Base-by-base conservation (phyloP, 1,140 invertebrate species). In the Euschistus heros region DNA sequence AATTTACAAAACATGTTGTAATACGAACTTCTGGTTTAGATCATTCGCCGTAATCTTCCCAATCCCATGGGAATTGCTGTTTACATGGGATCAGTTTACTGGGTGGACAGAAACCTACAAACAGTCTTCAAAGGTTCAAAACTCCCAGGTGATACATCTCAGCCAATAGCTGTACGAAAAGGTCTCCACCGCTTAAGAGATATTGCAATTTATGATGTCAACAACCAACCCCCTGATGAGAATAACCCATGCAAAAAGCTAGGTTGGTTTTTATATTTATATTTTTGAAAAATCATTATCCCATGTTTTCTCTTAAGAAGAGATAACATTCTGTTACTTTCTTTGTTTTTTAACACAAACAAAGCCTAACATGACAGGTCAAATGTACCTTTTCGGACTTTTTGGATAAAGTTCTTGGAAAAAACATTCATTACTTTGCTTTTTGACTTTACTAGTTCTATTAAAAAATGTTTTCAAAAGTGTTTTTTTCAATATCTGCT, bases 51-150 rank as follows among this genome's bases (percentile, higher is more conserved):
- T 0, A 92, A 96, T 73, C 77, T 97, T 17, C 95, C 96, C 0
- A 96, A 94, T 73, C 94, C 95, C 0, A 93, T 95, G 85, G 94
- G 94, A 57, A 85, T 97, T 20, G 89, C 94, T 0, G 82, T 98
- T 4, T 85, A 90, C 69, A 84, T 85, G 50, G 80, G 81, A 24
- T 86, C 89, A 65, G 86, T 99, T 0, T 98, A 92, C 73, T 99
- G 95, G 95, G 92, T 97, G 0, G 97, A 99, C 74, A 81, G 92
- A 57, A 97, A 98, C 75, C 78, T 98, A 0, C 84, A 86, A 67
- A 88, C 89, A 0, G 86, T 97, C 3, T 96, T 89, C 73, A 89
- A 86, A 74, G 87, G 89, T 0, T 89, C 86, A 5, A 92, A 94
- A 76, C 71, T 86, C 44, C 82, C 83, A 0, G 85, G 83, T 18